Evolutionary conservation across 2,113 vertebrate genomes (phyloP).

Genomic region (Poeciliopsis turrubarensis): DNA sequence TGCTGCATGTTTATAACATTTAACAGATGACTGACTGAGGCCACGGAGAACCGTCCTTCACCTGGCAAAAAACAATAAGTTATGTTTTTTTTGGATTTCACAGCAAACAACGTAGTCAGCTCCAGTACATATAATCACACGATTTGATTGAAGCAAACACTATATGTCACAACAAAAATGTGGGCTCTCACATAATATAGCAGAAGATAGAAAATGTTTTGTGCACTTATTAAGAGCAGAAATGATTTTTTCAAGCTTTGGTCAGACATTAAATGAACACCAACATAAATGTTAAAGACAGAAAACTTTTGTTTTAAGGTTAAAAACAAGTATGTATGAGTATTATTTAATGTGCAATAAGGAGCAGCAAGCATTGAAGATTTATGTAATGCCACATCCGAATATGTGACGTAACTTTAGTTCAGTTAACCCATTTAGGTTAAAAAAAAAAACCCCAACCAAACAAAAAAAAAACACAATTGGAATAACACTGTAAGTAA

Average conservation of each 20-base stretch:
- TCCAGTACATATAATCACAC: neutral
- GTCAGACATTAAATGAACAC: conserved; percentile 5
- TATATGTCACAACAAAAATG: conserved; percentile 26
- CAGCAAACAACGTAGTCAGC: conserved; percentile 56
- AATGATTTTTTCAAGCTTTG: conserved; percentile 38
- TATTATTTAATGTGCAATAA: conserved; percentile 48
- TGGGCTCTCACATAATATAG: conserved; percentile 30
- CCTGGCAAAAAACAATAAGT: conserved; percentile 43
- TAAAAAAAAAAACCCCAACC: neutral
- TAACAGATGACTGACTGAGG: conserved; percentile 28
- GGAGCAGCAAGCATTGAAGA: conserved; percentile 50
- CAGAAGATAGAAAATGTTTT: conserved; percentile 13
- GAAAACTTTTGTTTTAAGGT: conserved; percentile 3
- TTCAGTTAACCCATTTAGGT: conserved; percentile 25
- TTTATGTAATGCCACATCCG: conserved; percentile 19
- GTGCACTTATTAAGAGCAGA: conserved; percentile 24
- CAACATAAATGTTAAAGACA: neutral
- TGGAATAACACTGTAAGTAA: conserved; percentile 9
- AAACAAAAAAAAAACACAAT: neutral
- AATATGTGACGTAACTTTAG: conserved; percentile 24
- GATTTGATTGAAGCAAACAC: conserved; percentile 33
- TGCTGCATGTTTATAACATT: conserved; percentile 10
- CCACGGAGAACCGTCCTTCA: conserved; percentile 26
- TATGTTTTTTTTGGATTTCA: conserved; percentile 63
- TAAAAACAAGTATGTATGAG: neutral